Base-by-base conservation (phyloP, 37 sponge, comb jelly and placozoan genomes). In the Bolinopsis microptera region DNA sequence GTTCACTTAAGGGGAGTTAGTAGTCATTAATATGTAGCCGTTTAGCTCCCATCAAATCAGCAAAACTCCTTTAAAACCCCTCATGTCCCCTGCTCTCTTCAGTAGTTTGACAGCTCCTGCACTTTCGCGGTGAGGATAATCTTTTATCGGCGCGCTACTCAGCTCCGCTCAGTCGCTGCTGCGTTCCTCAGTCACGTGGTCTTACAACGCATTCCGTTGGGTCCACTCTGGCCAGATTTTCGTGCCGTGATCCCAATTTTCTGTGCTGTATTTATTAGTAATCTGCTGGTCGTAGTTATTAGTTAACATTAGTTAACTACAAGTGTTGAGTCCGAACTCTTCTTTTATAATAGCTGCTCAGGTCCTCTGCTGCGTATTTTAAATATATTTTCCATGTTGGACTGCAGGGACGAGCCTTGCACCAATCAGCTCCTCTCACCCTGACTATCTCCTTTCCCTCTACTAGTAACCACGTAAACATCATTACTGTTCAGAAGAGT, bases 11-110 rank as follows among this genome's bases (percentile, higher is more conserved):
- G 36, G 27, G 36, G 80, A 77, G 33, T 35, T 32, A 32, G 80
- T 77, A 77, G 80, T 77, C 80, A 77, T 77, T 34, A 32, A 77
- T 77, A 77, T 77, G 80, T 77, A 77, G 80, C 80, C 32, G 80
- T 77, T 77, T 77, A 77, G 61, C 61, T 48, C 61, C 61, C 61
- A 48, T 48, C 61, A 48, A 48, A 48, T 48, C 61, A 13, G 13
- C 9, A 48, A 48, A 48, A 48, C 61, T 48, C 61, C 61, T 13
- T 48, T 48, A 48, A 48, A 48, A 48, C 9, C 61, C 9, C 9
- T 13, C 13, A 5, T 48, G 61, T 13, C 9, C 61, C 13, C 61
- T 48, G 61, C 61, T 48, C 61, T 48, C 61, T 48, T 48, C 61
- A 48, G 61, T 48, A 48, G 61, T 48, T 48, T 48, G 61, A 48